Evolutionary conservation across 2,888 invertebrate genomes (phyloP).

Genomic region (Macaria liturata): DNA sequence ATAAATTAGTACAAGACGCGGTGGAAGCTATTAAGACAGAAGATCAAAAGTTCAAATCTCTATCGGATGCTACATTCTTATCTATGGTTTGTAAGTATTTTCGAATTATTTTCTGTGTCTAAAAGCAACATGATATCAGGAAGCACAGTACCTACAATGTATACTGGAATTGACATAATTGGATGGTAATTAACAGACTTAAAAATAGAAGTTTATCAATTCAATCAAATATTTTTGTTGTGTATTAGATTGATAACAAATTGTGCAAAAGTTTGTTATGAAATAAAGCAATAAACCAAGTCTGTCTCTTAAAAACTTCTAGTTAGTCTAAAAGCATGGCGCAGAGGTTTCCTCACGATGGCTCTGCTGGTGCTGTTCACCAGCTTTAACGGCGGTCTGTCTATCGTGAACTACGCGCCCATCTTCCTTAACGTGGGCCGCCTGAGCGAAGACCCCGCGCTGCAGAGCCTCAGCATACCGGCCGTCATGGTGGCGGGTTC

Average conservation of each 20-base stretch:
- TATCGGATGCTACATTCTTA: constrained; percentile 47
- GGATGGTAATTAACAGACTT: no score
- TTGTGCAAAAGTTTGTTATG: no score
- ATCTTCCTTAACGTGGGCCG: constrained; percentile 40
- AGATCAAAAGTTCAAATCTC: constrained; percentile 48
- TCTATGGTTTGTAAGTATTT: constrained; percentile 49
- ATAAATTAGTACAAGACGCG: constrained; percentile 47
- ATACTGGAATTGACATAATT: no score
- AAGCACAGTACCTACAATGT: no score
- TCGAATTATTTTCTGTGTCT: no score
- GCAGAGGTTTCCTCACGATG: constrained; percentile 43
- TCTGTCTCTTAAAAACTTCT: background rate
- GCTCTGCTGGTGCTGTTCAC: constrained; percentile 31
- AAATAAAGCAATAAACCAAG: no score
- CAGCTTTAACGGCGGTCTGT: constrained; percentile 41
- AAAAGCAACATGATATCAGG: no score
- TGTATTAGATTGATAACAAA: no score
- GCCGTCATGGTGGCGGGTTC: constrained; percentile 43
- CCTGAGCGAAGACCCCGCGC: constrained; percentile 38
- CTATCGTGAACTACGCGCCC: constrained; percentile 46
- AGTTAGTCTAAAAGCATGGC: constrained; percentile 50
- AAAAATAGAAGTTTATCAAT: no score
- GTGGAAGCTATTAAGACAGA: constrained; percentile 46
- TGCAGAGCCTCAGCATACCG: constrained; percentile 46
- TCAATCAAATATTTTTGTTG: no score